Base-by-base conservation (phyloP, 92 coral and sea anemone species). In the Umimayanthus chanpuru region DNA sequence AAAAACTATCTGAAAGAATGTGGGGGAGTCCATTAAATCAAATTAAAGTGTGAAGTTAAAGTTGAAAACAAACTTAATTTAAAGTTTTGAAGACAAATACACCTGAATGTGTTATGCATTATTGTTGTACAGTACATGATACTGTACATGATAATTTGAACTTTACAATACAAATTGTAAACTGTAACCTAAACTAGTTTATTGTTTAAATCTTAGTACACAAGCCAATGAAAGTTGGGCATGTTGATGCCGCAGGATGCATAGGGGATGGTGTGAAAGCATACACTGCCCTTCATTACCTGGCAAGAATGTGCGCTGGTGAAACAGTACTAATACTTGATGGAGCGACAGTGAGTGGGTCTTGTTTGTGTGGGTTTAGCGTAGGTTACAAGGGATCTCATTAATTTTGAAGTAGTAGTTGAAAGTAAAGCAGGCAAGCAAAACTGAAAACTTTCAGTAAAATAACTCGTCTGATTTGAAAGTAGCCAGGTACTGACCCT, bases 171-270 rank as follows among this genome's bases (percentile, higher is more conserved):
- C 18, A 25, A 14, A 75, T 50, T 20, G 43, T 29, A 50, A 21
- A 21, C 76, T 21, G 14, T 6, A 25, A 32, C 2, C 58, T 25
- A 6, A 49, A 29, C 67, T 38, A 23, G 2, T 77, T 20, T n/a
- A 38, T 36, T 77, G 40, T 68, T 79, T 25, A 75, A 77, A 53
- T 58, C 77, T 64, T 76, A 97, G 99, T 93, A 72, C 76, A 77
- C 56, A 97, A 97, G 86, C 99, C 99, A 44, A 92, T 92, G 85
- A 97, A 94, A 84, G 93, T 95, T 44, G 92, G 86, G 81, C 96
- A 92, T 87, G 93, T 96, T 29, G 99, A 97, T 86, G 98, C 97
- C 15, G 98, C 99, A 77, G 98, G 98, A 23, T 97, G 97, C 73
- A 88, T 97, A 86, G 99, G 99, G 7, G 96, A 97, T 92, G 98